Percentiles rank a stretch among this genome's conserved stretches.
These are phyloP conservation scores for Sebastes miniatus DNA, from an alignment of 2,797 vertebrate genomes.

Conservation along the genomic window DNA sequence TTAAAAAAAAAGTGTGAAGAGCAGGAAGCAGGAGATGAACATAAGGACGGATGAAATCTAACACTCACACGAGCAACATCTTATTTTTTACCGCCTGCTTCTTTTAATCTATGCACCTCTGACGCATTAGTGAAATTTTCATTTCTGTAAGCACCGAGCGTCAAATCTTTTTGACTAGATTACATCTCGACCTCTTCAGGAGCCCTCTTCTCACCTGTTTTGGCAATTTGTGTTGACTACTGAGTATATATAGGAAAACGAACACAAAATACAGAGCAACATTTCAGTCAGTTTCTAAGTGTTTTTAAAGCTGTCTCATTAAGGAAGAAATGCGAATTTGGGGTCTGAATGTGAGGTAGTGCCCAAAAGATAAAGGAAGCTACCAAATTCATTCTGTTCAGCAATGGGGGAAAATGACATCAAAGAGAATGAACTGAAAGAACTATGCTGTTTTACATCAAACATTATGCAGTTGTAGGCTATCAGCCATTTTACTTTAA, in stretches of 20 bases:
- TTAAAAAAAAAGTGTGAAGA: neutral
- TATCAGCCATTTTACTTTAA: neutral
- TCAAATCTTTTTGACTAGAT: neutral
- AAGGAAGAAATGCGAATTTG: neutral
- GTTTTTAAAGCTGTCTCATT: neutral
- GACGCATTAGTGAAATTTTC: neutral
- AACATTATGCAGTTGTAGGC: neutral
- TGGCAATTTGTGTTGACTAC: neutral
- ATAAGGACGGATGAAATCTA: neutral
- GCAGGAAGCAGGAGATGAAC: neutral
- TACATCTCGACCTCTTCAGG: neutral
- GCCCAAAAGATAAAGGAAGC: neutral
- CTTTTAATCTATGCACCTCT: neutral
- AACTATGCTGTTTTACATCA: neutral
- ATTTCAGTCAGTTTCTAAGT: neutral
- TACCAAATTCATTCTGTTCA: neutral
- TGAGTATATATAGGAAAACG: neutral
- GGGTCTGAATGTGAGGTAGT: neutral
- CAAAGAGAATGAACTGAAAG: slow-evolving; percentile 3
- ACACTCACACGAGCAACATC: neutral
- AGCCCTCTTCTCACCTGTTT: neutral
- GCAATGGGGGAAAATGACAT: neutral
- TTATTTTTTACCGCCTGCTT: neutral
- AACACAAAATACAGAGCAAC: neutral
- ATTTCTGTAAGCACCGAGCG: neutral